Conservation (phyloP, 1,140 invertebrate genomes). For the Anoplolepis gracilipes region DNA sequence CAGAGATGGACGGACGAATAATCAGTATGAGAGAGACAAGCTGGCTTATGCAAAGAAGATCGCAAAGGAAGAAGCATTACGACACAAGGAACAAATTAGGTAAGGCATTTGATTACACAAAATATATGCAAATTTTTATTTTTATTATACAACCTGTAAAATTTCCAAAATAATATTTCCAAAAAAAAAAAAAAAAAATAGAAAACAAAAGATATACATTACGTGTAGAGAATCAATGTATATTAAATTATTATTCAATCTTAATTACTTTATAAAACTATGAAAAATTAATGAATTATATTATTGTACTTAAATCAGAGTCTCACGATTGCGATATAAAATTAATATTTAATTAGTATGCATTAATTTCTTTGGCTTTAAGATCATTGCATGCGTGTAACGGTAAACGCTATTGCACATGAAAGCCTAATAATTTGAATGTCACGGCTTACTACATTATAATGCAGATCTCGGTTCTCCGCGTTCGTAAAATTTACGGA, state of each 20-base stretch:
- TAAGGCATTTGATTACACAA: slow-evolving; percentile 63
- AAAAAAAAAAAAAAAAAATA: too few species aligned
- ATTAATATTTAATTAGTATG: slow-evolving; percentile 32
- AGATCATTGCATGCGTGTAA: slow-evolving; percentile 21
- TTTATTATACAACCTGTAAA: not conserved
- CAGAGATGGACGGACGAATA: slow-evolving; percentile 81
- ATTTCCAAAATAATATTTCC: not conserved
- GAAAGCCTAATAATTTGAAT: not conserved
- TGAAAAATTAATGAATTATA: slow-evolving; percentile 1
- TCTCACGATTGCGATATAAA: not conserved
- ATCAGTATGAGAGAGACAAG: slow-evolving; percentile 87
- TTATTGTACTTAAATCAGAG: slow-evolving; percentile 20
- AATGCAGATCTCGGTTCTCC: not conserved
- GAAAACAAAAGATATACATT: not conserved
- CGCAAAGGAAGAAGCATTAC: slow-evolving; percentile 86
- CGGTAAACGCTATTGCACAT: slow-evolving; percentile 11
- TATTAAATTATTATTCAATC: not conserved
- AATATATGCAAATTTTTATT: not conserved
- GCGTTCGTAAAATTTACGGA: slow-evolving; percentile 1
- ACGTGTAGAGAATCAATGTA: not conserved
- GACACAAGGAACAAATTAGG: slow-evolving; percentile 88
- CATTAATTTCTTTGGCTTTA: slow-evolving; percentile 7
- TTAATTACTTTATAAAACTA: not conserved
- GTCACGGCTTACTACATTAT: not conserved
- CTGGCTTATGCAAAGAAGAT: slow-evolving; percentile 87